These are phyloP conservation scores for Otocyon megalotis DNA, from an alignment of 2,113 vertebrate genomes.

Conservation along the genomic window DNA sequence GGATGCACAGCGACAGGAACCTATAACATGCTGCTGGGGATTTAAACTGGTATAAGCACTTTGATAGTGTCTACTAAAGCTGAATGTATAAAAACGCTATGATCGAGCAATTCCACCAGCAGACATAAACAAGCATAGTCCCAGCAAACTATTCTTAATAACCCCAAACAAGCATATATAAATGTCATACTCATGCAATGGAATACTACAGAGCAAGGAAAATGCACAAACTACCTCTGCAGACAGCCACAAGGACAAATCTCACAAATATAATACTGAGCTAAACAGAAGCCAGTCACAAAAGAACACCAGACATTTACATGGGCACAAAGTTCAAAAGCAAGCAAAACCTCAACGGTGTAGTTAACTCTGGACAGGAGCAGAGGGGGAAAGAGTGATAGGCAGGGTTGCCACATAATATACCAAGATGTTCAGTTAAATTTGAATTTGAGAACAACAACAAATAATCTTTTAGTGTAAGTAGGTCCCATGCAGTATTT, in stretches of 20 bases:
- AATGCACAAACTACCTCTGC: not conserved
- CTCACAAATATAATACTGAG: conserved; percentile 26
- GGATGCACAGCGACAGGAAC: not conserved
- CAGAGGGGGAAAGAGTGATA: not conserved
- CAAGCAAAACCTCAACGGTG: conserved; percentile 15
- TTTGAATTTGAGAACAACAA: conserved; percentile 44
- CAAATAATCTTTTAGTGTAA: conserved; percentile 34
- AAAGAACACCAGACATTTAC: not conserved
- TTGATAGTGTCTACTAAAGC: not conserved
- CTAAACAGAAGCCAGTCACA: conserved; percentile 26
- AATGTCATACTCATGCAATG: not conserved
- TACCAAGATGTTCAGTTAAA: conserved; percentile 49
- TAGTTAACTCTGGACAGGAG: not conserved
- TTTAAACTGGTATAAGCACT: conserved; percentile 14
- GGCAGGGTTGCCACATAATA: not conserved
- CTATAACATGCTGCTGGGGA: not conserved
- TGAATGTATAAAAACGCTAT: not conserved
- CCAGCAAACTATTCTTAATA: conserved; percentile 42
- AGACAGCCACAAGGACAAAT: conserved; percentile 2
- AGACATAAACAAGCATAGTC: conserved; percentile 32
- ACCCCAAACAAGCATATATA: not conserved
- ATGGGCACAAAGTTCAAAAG: conserved; percentile 43
- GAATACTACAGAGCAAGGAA: conserved; percentile 24
- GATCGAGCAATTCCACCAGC: conserved; percentile 1
- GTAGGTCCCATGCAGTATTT: not conserved